Evolutionary conservation across 2,888 invertebrate species (phyloP), one percentile per base, ranked within the genome.

Genomic region (Campaea margaritaria): DNA sequence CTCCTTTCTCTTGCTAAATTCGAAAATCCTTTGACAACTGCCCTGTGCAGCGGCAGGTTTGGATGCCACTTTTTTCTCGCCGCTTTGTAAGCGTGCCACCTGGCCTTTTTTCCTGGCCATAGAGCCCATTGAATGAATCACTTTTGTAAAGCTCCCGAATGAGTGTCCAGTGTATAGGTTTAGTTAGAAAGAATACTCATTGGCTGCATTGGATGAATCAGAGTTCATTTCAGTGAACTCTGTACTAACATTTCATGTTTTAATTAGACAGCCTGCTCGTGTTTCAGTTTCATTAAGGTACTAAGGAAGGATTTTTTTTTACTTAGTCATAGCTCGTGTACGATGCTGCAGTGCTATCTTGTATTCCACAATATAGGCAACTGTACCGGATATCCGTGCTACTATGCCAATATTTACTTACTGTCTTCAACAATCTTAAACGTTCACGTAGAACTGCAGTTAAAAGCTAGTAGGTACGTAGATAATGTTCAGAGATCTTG

Each of bases 91-190:
- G 76, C 82, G 81, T 82, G 85, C 87, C 91, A 91, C 90, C 91
- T 91, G 91, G 91, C 78, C 82, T 86, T 89, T 91, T 91, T 90
- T 89, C 83, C 79, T 82, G 81, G 69, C 73, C 78, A 78, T 81
- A 77, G 78, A 76, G 78, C 80, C 82, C 82, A 89, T 88, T 87
- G 79, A 86, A 82, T 87, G 84, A 89, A 86, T 87, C 85, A 86
- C 83, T 83, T 82, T 79, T 78, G 82, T 81, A 74, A 76, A 75
- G 74, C 76, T 74, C 70, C 74, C 76, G 72, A 75, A 76, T 77
- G 75, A 72, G 68, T 78, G 82, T 77, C 80, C 81, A 78, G 64
- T 72, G 59, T 60, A 69, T 67, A 64, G 71, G 58, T 63, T 64
- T 62, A 65, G 61, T 62, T 65, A 61, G 56, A n/a, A 70, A 61